Base-by-base conservation (phyloP, 1,140 invertebrate species). In the Aphidius gifuensis region DNA sequence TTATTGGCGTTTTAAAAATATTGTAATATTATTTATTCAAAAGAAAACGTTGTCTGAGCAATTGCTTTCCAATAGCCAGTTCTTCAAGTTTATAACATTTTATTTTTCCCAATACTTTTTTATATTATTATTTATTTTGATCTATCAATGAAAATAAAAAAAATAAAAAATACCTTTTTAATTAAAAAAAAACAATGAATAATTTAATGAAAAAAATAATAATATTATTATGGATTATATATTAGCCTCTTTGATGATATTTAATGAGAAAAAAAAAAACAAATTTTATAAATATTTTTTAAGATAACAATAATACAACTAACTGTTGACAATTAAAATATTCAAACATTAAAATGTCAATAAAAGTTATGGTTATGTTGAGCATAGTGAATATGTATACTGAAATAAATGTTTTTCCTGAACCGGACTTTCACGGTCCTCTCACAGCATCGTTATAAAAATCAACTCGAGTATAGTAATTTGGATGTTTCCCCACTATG, bases 1-100 rank as follows among this genome's bases (percentile, higher is more conserved):
- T 80, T 81, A 80, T 78, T 78, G 77, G 73, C 78, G 79, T 81
- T 81, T 81, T 80, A 81, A 81, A 80, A 81, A 79, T 79, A 81
- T 81, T 80, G 78, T 81, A 72, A 71, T 74, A 78, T 80, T 71
- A 79, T 72, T 81, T 81, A 80, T 81, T 81, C 78, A 81, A 66
- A 56, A 59, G 69, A 5, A 64, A 63, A 58, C 51, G 69, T 72
- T 48, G 58, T 23, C 43, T 78, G 79, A 79, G 70, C 71, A 78
- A 81, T 80, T 71, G 74, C 71, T 80, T 81, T 80, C 77, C 77
- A 75, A 80, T 80, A 78, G 70, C 44, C 23, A 38, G 9, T 23
- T n/a, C 7, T 9, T 16, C 23, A n/a, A 47, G 38, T 42, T n/a
- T 5, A 11, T n/a, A 7, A 48, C 47, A 48, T 7, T 55, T 47